These are phyloP conservation scores for Siphamia tubifer DNA, from an alignment of 2,113 vertebrate genomes.

Conservation along the genomic window DNA sequence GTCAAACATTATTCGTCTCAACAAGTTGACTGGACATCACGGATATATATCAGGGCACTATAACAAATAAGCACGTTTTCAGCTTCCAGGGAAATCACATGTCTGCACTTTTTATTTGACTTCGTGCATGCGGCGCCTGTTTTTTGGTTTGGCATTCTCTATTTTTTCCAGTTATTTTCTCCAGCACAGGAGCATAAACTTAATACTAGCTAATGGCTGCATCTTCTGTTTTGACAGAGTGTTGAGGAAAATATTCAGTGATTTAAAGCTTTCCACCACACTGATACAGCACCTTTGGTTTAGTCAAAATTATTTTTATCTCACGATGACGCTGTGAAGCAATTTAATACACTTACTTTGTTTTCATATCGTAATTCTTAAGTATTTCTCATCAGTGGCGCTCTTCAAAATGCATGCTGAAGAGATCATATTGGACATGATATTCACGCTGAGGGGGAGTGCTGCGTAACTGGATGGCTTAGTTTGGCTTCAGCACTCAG, in stretches of 20 bases:
- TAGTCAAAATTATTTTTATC: not conserved
- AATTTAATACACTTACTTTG: not conserved
- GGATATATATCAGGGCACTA: not conserved
- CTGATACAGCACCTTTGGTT: not conserved
- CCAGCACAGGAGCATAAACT: constrained; percentile 33
- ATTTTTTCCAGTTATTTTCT: constrained; percentile 47
- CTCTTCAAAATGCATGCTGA: not conserved
- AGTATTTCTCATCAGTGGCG: not conserved
- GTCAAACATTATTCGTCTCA: not conserved
- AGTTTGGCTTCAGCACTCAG: constrained; percentile 10
- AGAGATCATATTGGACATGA: constrained; percentile 3
- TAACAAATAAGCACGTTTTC: constrained; percentile 22
- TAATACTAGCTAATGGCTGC: constrained; percentile 27
- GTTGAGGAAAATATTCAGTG: constrained; percentile 34
- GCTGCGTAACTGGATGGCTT: constrained; percentile 17
- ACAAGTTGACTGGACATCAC: not conserved
- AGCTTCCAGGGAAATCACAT: not conserved
- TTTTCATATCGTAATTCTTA: constrained; percentile 9
- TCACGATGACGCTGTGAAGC: not conserved
- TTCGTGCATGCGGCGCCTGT: not conserved
- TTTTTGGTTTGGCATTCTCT: constrained; percentile 27
- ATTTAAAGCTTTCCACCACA: constrained; percentile 38
- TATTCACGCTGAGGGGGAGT: not conserved
- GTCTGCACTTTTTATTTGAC: constrained; percentile 33
- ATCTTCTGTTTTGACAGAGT: constrained; percentile 46